These are phyloP conservation scores for Papilio aristodemus DNA, from an alignment of 1,140 invertebrate species.

Conservation along the genomic window DNA sequence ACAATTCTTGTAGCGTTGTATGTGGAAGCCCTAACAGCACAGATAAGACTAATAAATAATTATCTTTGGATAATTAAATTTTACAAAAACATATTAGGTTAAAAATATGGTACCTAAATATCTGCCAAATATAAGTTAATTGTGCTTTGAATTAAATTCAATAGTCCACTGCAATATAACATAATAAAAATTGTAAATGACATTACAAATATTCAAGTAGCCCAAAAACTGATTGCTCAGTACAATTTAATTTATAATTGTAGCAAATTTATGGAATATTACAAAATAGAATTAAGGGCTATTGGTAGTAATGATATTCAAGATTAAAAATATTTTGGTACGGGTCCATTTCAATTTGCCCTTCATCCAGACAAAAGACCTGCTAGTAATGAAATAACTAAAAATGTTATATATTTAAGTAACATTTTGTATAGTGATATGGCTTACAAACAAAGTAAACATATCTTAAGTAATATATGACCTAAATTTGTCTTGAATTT, in stretches of 20 bases:
- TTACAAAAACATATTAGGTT: slow-evolving; percentile 6
- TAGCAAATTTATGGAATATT: background rate
- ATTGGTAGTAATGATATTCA: background rate
- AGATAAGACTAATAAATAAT: slow-evolving; percentile 55
- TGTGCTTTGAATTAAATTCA: background rate
- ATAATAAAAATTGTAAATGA: background rate
- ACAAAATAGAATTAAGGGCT: background rate
- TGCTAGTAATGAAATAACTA: background rate
- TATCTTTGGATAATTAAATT: slow-evolving; percentile 25
- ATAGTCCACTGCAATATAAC: background rate
- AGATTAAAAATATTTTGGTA: background rate
- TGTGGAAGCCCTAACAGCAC: slow-evolving; percentile 52
- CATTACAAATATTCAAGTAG: background rate
- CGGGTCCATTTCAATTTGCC: background rate
- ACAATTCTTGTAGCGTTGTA: slow-evolving; percentile 65
- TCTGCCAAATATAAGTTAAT: slow-evolving; percentile 26
- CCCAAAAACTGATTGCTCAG: background rate
- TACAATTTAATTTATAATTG: slow-evolving; percentile 12
- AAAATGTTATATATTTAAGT: too few species aligned
- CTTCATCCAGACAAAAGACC: background rate
- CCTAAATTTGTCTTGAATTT: background rate
- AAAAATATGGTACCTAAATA: slow-evolving; percentile 21
- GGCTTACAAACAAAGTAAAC: background rate
- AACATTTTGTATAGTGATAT: background rate
- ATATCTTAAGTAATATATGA: background rate